A percentile compares a stretch with the other conserved stretches of the same genome.
Conservation (phyloP, 2,113 vertebrate species). For the Scartelaos histophorus region DNA sequence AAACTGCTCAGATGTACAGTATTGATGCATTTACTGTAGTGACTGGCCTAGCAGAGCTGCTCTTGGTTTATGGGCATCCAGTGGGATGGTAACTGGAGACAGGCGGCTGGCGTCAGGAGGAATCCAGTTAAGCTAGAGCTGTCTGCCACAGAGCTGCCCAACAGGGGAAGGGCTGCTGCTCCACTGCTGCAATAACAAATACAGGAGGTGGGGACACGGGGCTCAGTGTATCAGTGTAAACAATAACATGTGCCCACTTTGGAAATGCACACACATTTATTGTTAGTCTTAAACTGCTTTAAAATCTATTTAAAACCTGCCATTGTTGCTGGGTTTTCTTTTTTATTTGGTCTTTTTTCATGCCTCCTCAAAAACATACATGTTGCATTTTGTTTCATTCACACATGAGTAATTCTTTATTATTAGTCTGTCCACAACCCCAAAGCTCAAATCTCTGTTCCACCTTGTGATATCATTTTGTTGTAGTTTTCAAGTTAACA, state of each 20-base stretch:
- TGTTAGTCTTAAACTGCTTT: background rate
- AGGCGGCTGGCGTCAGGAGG: conserved; percentile 63
- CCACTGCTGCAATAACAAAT: conserved; percentile 26
- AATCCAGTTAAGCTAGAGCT: conserved; percentile 68
- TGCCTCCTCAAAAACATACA: too few species aligned
- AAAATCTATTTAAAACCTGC: background rate
- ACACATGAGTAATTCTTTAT: too few species aligned
- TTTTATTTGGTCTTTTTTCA: too few species aligned
- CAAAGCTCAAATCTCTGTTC: too few species aligned
- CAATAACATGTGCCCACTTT: background rate
- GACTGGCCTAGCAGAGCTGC: background rate
- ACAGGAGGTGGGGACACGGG: background rate
- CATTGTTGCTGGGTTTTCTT: too few species aligned
- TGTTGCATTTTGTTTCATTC: too few species aligned
- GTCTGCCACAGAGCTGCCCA: conserved; percentile 58
- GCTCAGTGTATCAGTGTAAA: background rate
- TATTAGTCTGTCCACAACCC: too few species aligned
- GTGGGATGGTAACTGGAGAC: conserved; percentile 47
- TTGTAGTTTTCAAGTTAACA: too few species aligned
- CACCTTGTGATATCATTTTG: too few species aligned
- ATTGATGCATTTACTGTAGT: conserved; percentile 12
- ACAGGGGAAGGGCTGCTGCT: conserved; percentile 28
- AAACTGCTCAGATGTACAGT: conserved; percentile 24
- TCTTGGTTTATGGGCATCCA: conserved; percentile 45
- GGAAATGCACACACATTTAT: background rate